Evolutionary conservation across 2,888 invertebrate species (phyloP).

Genomic region (Drosophila eohydei): DNA sequence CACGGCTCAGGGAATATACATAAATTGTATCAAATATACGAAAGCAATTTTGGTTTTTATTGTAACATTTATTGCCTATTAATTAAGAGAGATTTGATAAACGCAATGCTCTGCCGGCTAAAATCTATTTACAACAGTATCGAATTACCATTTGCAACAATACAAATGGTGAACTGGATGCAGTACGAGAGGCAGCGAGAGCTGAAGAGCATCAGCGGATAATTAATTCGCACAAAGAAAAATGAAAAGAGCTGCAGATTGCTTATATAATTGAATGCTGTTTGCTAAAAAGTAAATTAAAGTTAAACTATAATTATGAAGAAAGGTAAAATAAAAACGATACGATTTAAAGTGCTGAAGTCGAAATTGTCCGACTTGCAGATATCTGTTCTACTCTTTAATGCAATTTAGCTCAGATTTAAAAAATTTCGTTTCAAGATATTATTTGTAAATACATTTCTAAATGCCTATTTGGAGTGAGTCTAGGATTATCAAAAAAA

Average conservation of each 20-base stretch:
- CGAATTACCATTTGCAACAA: constrained; percentile 79
- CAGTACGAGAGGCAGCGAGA: constrained; percentile 11
- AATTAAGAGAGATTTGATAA: constrained; percentile 35
- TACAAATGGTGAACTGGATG: constrained; percentile 2
- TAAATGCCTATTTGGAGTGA: too few relatives aligned
- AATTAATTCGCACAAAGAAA: constrained; percentile 29
- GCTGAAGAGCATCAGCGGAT: not conserved
- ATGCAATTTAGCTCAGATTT: too few relatives aligned
- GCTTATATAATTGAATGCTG: constrained; percentile 45
- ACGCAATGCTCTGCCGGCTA: not conserved
- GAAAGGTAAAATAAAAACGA: not conserved
- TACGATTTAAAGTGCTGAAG: not conserved
- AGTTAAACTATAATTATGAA: not conserved
- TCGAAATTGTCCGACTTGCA: not conserved
- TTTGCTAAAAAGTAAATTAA: constrained; percentile 31
- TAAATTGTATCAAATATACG: not conserved
- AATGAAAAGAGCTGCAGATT: constrained; percentile 42
- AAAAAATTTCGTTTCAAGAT: too few relatives aligned
- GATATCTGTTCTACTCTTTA: not conserved
- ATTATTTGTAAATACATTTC: too few relatives aligned
- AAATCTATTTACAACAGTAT: constrained; percentile 76
- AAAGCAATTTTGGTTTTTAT: constrained; percentile 37
- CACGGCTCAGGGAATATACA: not conserved
- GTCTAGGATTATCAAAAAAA: too few relatives aligned
- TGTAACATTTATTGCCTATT: constrained; percentile 58